phyloP scores from a whole-genome alignment of 2,113 vertebrate species.

The Ibidorhyncha struthersii region DNA sequence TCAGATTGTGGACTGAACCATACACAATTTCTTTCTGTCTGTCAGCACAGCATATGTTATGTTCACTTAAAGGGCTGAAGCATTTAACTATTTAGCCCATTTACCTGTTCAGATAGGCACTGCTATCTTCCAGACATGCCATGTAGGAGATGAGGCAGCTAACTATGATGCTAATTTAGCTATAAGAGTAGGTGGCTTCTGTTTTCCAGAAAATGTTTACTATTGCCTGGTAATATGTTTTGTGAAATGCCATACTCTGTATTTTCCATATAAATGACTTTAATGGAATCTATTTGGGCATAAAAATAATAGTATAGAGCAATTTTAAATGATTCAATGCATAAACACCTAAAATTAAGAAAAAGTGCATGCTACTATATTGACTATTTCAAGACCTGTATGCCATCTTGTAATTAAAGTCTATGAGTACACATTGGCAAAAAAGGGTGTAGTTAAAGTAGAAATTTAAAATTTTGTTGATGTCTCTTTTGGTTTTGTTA shows the following conservation, averaged over 20 bases:
- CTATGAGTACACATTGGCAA: neutral
- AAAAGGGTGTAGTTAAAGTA: neutral
- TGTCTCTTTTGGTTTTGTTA: neutral
- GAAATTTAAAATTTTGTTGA: neutral
- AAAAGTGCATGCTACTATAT: neutral
- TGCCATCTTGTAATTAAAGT: neutral
- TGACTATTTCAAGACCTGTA: neutral
- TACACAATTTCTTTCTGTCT: neutral
- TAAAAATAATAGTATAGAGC: neutral
- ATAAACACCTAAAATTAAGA: neutral
- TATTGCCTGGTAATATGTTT: neutral
- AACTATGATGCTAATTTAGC: neutral
- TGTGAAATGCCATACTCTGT: neutral
- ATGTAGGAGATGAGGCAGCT: neutral
- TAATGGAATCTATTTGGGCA: neutral
- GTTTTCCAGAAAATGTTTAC: neutral
- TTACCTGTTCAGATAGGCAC: neutral
- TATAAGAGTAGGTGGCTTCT: neutral
- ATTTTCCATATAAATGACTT: neutral
- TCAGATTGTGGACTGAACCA: slow-evolving; percentile 1
- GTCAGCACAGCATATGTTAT: neutral
- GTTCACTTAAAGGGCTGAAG: neutral
- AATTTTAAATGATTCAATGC: neutral
- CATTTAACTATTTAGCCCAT: neutral
- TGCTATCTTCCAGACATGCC: neutral